Conservation (phyloP, 30 jellyfish, hydroid and myxozoan species). For the Cassiopea andromeda region DNA sequence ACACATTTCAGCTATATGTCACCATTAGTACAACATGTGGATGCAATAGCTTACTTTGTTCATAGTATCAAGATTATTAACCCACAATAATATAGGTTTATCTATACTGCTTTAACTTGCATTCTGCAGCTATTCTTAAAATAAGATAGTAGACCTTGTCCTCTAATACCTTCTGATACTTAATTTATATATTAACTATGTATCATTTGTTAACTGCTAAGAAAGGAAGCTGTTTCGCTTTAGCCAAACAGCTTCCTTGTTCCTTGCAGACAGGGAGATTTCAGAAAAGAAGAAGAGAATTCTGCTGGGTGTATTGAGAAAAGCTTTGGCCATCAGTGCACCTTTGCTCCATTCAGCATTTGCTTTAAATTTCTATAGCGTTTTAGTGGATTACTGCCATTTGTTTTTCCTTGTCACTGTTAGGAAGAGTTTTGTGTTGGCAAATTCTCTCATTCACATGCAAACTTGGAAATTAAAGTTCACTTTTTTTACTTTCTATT, state of each 20-base stretch:
- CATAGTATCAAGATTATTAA: no score
- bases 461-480: no score
- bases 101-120: no score
- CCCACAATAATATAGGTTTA: no score
- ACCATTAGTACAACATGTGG: no score
- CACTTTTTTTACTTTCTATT: no score
- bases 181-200: conserved; percentile 14
- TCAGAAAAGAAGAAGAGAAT: conserved; percentile 43
- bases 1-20: no score
- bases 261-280: conserved; percentile 21
- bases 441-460: no score
- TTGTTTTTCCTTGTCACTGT: not conserved
- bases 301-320: conserved; percentile 38
- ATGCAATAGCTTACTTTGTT: no score
- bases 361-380: not conserved
- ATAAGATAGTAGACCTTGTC: not conserved
- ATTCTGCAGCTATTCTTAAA: not conserved
- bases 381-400: not conserved
- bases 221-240: conserved; percentile 70
- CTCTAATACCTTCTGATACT: not conserved
- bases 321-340: conserved; percentile 84
- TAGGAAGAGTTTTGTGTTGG: no score
- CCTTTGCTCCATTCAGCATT: conserved; percentile 81
- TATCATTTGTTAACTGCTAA: conserved; percentile 11
- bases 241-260: conserved; percentile 69